phyloP scores from a whole-genome alignment of 2,888 invertebrate genomes.

The Ditula angustiorana region DNA sequence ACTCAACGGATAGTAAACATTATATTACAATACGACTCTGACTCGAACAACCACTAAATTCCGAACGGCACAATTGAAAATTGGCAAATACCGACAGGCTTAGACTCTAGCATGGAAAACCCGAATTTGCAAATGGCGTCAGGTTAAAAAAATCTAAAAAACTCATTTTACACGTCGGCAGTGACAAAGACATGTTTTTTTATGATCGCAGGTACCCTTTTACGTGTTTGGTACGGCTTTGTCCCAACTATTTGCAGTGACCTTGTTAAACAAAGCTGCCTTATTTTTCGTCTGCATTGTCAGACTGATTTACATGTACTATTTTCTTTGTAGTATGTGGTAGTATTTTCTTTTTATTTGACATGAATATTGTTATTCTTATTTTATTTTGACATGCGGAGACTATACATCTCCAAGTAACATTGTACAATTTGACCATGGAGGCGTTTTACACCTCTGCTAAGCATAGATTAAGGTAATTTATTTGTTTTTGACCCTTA shows the following conservation, averaged over 20 bases:
- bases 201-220: slow-evolving; percentile 49
- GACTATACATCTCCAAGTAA: too few species aligned
- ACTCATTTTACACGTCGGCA: slow-evolving; percentile 54
- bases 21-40: background rate
- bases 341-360: too few species aligned
- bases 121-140: background rate
- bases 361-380: too few species aligned
- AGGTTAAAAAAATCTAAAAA: slow-evolving; percentile 47
- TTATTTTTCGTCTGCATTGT: background rate
- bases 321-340: too few species aligned
- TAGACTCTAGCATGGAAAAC: background rate
- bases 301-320: too few species aligned
- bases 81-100: background rate
- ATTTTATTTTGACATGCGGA: too few species aligned
- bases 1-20: too few species aligned
- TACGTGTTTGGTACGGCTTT: slow-evolving; percentile 31
- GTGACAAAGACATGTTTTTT: slow-evolving; percentile 63
- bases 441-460: too few species aligned
- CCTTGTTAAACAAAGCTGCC: background rate
- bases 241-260: background rate
- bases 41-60: background rate
- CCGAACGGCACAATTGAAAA: background rate
- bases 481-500: too few species aligned
- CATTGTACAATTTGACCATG: too few species aligned
- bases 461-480: too few species aligned